Conservation (phyloP, 2,888 invertebrate species). For the Hydrotaea diabolus region DNA sequence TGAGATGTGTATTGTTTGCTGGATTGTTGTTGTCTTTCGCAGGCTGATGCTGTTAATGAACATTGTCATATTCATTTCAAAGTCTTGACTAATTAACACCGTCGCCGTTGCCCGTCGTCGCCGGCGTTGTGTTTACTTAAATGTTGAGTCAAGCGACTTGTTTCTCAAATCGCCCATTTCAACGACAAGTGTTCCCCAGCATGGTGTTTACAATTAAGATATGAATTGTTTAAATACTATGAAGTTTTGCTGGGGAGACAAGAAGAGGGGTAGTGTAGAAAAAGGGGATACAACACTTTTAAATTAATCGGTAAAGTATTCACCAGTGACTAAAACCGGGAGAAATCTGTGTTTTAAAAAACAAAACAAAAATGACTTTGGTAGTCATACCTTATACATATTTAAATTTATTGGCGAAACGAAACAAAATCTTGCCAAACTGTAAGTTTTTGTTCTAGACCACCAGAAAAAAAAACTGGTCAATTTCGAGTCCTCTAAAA, state of each 20-base stretch:
- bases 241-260: not conserved
- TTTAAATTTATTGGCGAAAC: too few species aligned
- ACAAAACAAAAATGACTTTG: too few species aligned
- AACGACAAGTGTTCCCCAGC: not conserved
- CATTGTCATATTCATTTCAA: conserved; percentile 50
- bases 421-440: too few species aligned
- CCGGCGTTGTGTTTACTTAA: not conserved
- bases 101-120: not conserved
- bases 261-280: too few species aligned
- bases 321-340: too few species aligned
- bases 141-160: not conserved
- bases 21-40: not conserved
- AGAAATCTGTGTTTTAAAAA: too few species aligned
- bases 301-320: too few species aligned
- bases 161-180: not conserved
- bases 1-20: not conserved
- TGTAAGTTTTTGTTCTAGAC: too few species aligned
- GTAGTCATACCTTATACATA: too few species aligned
- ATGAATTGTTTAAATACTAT: not conserved
- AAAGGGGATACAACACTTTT: too few species aligned
- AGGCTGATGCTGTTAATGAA: not conserved
- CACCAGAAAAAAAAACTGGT: too few species aligned
- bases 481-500: too few species aligned
- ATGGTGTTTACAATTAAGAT: not conserved
- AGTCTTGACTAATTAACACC: conserved; percentile 54